These are phyloP conservation scores for Archocentrus centrarchus DNA, from an alignment of 2,113 vertebrate species.

Conservation along the genomic window DNA sequence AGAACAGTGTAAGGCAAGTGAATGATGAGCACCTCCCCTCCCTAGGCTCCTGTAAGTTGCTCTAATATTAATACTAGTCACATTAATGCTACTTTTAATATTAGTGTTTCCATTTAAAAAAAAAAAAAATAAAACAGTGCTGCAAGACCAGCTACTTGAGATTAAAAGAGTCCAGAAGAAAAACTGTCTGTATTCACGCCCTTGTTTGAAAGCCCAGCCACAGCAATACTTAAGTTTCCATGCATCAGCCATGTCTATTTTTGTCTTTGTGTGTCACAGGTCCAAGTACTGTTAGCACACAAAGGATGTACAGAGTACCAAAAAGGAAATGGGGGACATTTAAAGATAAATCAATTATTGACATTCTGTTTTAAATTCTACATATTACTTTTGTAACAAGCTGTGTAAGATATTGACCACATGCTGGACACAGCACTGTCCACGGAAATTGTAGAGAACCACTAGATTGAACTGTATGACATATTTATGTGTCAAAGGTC, in stretches of 20 bases:
- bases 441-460: too few relatives aligned
- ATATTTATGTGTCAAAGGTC: too few relatives aligned
- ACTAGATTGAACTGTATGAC: too few relatives aligned
- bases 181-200: neutral
- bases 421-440: too few relatives aligned
- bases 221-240: neutral
- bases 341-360: neutral
- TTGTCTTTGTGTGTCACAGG: neutral
- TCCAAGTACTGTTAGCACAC: neutral
- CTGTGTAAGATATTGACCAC: too few relatives aligned
- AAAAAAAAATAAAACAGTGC: too few relatives aligned
- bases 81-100: neutral
- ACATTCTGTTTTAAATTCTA: too few relatives aligned
- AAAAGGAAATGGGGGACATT: fast-evolving
- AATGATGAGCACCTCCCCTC: neutral
- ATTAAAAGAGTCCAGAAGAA: neutral
- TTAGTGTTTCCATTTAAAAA: fast-evolving
- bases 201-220: fast-evolving
- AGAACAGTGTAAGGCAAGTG: fast-evolving
- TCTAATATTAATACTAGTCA: fast-evolving
- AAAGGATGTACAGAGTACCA: neutral
- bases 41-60: neutral
- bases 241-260: neutral
- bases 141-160: neutral
- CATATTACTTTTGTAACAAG: too few relatives aligned